Evolutionary conservation across 1,140 invertebrate species (phyloP).

Genomic region (Grapholita molesta): DNA sequence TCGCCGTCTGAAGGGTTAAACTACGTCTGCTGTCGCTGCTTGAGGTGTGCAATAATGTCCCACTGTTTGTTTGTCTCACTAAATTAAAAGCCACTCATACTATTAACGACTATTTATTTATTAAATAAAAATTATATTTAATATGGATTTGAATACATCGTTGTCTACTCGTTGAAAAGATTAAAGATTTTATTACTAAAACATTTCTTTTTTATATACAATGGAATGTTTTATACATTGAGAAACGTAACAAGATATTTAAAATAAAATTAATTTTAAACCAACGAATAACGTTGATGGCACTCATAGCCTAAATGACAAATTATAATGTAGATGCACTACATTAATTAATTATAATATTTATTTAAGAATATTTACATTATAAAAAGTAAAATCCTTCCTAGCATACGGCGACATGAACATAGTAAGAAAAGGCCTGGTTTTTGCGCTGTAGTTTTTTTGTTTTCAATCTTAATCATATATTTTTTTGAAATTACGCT

Average conservation of each 20-base stretch:
- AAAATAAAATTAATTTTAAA: constrained; percentile 15
- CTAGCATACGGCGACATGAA: neutral
- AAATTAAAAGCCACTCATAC: neutral
- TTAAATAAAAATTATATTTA: constrained; percentile 26
- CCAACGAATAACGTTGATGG: constrained; percentile 59
- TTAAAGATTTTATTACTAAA: constrained; percentile 17
- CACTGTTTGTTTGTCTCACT: too few species aligned
- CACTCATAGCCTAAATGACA: constrained; percentile 66
- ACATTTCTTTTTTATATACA: constrained; percentile 12
- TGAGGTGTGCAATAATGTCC: too few species aligned
- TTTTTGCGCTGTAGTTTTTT: too few species aligned
- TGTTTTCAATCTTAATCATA: too few species aligned
- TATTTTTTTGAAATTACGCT: too few species aligned
- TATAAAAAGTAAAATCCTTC: neutral
- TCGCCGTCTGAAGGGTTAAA: too few species aligned
- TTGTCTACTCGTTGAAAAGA: constrained; percentile 28
- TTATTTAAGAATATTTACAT: constrained; percentile 10
- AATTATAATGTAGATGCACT: neutral
- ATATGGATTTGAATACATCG: constrained; percentile 35
- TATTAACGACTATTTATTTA: constrained; percentile 20
- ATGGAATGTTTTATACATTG: constrained; percentile 19
- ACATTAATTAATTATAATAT: constrained; percentile 1
- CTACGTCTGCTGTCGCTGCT: too few species aligned
- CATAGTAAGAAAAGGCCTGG: neutral
- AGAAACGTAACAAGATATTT: constrained; percentile 24